phyloP scores from a whole-genome alignment of 1,140 invertebrate species.

The Drosophila pandora region DNA sequence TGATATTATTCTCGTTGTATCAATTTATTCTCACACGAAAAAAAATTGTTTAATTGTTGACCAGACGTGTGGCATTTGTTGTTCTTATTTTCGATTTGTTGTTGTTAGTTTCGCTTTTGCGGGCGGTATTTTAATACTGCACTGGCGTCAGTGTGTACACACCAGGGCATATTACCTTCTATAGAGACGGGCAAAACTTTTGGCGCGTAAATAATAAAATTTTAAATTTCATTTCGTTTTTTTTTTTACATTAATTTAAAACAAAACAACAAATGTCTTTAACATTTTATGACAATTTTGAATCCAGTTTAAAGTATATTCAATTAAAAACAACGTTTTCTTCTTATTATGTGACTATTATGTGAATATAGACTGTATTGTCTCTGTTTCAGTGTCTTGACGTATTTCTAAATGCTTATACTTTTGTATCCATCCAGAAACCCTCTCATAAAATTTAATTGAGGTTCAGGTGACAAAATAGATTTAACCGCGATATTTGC shows the following conservation, averaged over 20 bases:
- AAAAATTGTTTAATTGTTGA: not conserved
- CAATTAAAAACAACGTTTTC: too few relatives aligned
- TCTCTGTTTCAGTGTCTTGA: too few relatives aligned
- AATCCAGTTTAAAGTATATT: too few relatives aligned
- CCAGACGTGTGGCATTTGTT: constrained; percentile 1
- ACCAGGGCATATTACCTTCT: not conserved
- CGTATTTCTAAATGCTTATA: too few relatives aligned
- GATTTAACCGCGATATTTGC: not conserved
- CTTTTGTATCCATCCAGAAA: not conserved
- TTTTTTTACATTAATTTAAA: too few relatives aligned
- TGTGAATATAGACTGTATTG: too few relatives aligned
- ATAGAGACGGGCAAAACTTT: not conserved
- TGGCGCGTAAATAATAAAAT: not conserved
- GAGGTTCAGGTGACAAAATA: not conserved
- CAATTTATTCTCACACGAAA: not conserved
- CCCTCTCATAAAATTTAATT: not conserved
- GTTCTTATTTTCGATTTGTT: constrained; percentile 1
- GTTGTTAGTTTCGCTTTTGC: not conserved
- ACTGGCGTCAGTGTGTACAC: not conserved
- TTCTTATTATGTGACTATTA: too few relatives aligned
- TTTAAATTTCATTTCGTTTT: not conserved
- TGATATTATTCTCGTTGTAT: not conserved
- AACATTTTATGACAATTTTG: too few relatives aligned
- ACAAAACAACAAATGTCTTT: too few relatives aligned
- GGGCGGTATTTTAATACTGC: not conserved